phyloP scores from a whole-genome alignment of 1,140 invertebrate species.

The Drosophila melanica region DNA sequence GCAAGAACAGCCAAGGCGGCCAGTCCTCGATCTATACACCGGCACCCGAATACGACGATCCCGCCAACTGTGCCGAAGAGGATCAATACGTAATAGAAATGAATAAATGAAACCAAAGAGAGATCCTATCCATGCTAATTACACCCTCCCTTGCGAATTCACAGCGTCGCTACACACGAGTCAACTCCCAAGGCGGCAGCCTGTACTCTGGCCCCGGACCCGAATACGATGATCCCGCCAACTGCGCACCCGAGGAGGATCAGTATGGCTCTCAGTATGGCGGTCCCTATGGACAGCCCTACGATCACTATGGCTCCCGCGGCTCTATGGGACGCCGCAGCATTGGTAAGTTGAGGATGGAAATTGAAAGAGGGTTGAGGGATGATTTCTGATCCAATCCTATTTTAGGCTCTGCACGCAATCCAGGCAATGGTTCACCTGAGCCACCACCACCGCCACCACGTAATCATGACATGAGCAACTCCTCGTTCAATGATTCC shows the following conservation, averaged over 20 bases:
- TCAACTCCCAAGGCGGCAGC: conserved; percentile 83
- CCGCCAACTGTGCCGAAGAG: conserved; percentile 93
- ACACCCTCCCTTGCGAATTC: background rate
- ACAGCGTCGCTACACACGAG: conserved; percentile 82
- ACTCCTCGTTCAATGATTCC: conserved; percentile 93
- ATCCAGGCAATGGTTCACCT: conserved; percentile 89
- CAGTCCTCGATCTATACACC: conserved; percentile 89
- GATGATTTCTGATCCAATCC: background rate
- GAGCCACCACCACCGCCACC: conserved; percentile 93
- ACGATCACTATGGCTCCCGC: conserved; percentile 93
- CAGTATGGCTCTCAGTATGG: conserved; percentile 94
- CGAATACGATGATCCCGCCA: conserved; percentile 96
- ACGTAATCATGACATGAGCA: conserved; percentile 89
- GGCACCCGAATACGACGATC: conserved; percentile 94
- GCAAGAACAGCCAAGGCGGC: conserved; percentile 87
- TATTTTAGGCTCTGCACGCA: conserved; percentile 87
- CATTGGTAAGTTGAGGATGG: conserved; percentile 82
- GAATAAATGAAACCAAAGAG: background rate
- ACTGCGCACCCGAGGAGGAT: conserved; percentile 94
- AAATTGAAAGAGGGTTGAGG: background rate
- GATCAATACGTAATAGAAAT: conserved; percentile 89
- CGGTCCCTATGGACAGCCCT: conserved; percentile 90
- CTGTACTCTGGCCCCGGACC: conserved; percentile 86
- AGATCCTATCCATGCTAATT: background rate
- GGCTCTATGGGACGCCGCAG: conserved; percentile 90